Conservation (phyloP, 2,888 invertebrate genomes). For the Scaptomyza polygonia region DNA sequence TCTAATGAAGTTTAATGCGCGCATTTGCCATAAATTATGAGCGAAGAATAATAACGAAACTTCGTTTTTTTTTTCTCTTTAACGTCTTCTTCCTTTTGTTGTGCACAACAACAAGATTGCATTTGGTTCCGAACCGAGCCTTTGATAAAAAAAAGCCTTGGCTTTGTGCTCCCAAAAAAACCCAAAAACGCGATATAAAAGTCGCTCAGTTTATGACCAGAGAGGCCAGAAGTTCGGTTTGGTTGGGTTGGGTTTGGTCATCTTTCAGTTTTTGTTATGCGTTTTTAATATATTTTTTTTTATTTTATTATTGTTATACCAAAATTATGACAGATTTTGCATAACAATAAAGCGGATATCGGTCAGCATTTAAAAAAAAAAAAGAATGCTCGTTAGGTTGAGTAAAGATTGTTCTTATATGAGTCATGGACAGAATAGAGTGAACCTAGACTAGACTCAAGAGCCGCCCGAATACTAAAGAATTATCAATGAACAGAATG, state of each 20-base stretch:
- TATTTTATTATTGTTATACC: conserved; percentile 33
- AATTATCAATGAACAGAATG: conserved; percentile 7
- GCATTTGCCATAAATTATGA: conserved; percentile 79
- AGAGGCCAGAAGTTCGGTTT: conserved; percentile 35
- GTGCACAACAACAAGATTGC: conserved; percentile 60
- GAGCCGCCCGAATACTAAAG: background rate
- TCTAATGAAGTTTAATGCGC: conserved; percentile 78
- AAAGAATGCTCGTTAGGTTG: conserved; percentile 34
- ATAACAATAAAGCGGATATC: conserved; percentile 78
- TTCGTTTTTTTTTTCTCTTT: background rate
- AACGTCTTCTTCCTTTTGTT: conserved; percentile 44
- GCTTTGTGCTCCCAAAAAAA: conserved; percentile 36
- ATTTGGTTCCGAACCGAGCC: conserved; percentile 22
- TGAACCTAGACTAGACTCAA: conserved; percentile 19
- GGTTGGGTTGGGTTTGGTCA: conserved; percentile 11
- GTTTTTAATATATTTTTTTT: conserved; percentile 72
- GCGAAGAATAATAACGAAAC: conserved; percentile 25
- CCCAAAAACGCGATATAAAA: conserved; percentile 53
- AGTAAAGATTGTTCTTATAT: conserved; percentile 14
- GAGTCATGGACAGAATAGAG: conserved; percentile 19
- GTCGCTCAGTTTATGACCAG: conserved; percentile 46
- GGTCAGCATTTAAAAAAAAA: conserved; percentile 51
- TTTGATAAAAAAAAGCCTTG: conserved; percentile 18
- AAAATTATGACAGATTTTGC: conserved; percentile 66
- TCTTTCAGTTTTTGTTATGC: conserved; percentile 51